Base-by-base conservation (phyloP, 2,888 invertebrate genomes). In the Gastrophysa polygoni region DNA sequence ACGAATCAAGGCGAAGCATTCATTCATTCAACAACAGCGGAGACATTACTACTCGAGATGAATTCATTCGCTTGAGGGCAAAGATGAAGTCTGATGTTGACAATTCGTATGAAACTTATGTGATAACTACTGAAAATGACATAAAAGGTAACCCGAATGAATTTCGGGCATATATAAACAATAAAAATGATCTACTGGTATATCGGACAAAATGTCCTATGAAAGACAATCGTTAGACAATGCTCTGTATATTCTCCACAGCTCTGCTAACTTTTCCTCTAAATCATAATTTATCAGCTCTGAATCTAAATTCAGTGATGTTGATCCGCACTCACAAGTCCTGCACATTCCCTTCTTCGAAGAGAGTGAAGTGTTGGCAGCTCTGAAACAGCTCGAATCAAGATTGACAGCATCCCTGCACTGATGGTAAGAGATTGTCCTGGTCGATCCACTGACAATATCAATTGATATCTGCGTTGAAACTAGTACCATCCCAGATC, bases 1-100 rank as follows among this genome's bases (percentile, higher is more conserved):
- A 4, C 28, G 28, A 3, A n/a, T 24, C 10, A 14, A 49, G 49
- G 49, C 24, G 2, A 24, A 24, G 49, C 16, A 49, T 8, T 20
- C 49, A 14, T 24, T 49, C 16, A 49, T 49, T n/a, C n/a, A n/a
- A n/a, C 16, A 50, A 14, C 50, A 50, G 50, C 29, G 16, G 50
- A 7, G 11, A 50, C 10, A 6, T 29, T 50, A 17, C 29, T 29
- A 32, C 50, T 10, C 29, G 29, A 7, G 50, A 29, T 1, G 16
- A 50, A 50, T 50, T 50, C 10, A 24, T 6, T 8, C 50, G 50
- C 3, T 17, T 50, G 32, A 29, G 29, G 32, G 29, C 29, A 10
- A 29, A 50, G 32, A 50, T 50, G 7, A 29, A 29, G 50, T 50
- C 16, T 8, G 24, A 50, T 1, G 14, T 50, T 10, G 29, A 29